Base-by-base conservation (phyloP, 1,140 invertebrate genomes). In the Drosophila persimilis region DNA sequence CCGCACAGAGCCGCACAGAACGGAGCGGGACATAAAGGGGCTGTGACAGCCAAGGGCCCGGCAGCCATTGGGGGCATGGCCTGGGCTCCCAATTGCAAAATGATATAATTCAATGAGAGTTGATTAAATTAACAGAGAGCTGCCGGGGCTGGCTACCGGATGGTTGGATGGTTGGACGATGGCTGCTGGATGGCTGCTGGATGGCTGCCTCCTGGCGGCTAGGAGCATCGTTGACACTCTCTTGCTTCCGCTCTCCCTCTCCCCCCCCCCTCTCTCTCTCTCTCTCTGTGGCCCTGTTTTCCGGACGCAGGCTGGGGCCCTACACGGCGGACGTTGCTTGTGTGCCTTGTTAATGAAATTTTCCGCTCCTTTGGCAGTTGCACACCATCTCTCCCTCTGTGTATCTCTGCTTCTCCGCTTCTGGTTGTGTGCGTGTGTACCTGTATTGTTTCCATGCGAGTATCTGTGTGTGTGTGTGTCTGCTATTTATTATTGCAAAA, bases 21-120 rank as follows among this genome's bases (percentile, higher is more conserved):
- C 3, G 11, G 35, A 3, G 31, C 31, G 35, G 0, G 0, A 39
- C 11, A 39, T 39, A 39, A 39, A 39, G 35, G 35, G 35, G 11
- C 35, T 13, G 35, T 39, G 35, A 39, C 35, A 39, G 35, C 22
- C 9, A 11, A 7, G 47, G 11, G 43, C 6, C 9, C 13, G 24
- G 35, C 24, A 17, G 22, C 15, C 5, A n/a, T 26, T 2, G 9
- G 6, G 41, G 46, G 44, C 52, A 24, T 24, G 24, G 24, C 24
- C 4, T 60, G 60, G 50, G 53, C 50, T 70, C 58, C 77, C 86
- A 85, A 85, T 85, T 85, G 81, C 81, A 86, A 85, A 85, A 85
- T 85, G 81, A 85, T 85, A 85, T 85, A 85, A 85, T 85, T 85
- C 81, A 85, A 85, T 85, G 81, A 85, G 81, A 85, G 81, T 85